Evolutionary conservation across 1,140 invertebrate genomes (phyloP).

Genomic region (Scylla paramamosain): DNA sequence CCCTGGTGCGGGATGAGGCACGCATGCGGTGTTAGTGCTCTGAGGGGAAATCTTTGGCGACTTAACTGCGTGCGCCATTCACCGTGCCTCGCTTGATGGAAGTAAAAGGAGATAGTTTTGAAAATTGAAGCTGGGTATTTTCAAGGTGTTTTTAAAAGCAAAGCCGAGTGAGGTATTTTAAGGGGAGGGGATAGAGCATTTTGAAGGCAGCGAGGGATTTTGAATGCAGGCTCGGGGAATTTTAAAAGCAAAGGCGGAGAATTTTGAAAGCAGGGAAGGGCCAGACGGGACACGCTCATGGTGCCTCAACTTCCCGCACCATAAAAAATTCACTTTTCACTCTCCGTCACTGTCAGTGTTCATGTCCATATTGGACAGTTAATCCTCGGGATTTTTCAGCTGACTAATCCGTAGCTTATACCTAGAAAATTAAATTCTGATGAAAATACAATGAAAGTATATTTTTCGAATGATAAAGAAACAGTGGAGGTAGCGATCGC

Average conservation of each 20-base stretch:
- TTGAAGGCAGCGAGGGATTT: background rate
- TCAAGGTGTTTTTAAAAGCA: background rate
- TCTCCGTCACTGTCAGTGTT: conserved; percentile 41
- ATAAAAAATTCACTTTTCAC: conserved; percentile 24
- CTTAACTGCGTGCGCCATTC: too few species aligned
- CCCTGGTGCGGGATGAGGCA: too few species aligned
- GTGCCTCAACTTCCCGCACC: conserved; percentile 8
- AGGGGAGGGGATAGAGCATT: background rate
- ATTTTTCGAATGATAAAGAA: conserved; percentile 57
- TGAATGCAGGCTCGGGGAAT: background rate
- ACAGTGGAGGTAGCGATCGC: background rate
- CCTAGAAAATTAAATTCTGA: conserved; percentile 56
- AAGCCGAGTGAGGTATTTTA: background rate
- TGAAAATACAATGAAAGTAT: conserved; percentile 41
- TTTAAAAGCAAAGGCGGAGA: background rate
- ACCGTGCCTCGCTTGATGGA: too few species aligned
- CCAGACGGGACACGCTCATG: conserved; percentile 9
- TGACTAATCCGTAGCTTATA: conserved; percentile 59
- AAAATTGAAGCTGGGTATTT: too few species aligned
- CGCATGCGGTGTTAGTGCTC: too few species aligned
- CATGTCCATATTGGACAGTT: conserved; percentile 52
- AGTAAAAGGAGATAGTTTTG: too few species aligned
- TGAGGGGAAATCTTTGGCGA: too few species aligned
- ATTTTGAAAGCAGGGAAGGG: background rate
- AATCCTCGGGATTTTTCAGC: conserved; percentile 59